Base-by-base conservation (phyloP, 2,888 invertebrate genomes). In the Macaria notata region DNA sequence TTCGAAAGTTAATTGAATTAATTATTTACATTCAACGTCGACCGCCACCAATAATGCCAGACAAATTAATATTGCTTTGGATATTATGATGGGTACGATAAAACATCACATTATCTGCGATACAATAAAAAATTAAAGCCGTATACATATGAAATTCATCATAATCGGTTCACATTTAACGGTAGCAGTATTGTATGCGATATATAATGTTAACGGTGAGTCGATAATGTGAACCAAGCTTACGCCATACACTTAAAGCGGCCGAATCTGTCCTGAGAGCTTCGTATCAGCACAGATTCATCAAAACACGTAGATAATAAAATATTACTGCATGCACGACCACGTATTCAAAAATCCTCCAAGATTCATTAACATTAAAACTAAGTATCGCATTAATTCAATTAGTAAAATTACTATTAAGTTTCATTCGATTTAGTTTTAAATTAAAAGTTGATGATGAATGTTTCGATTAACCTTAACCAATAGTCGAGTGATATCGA, bases 241-340 rank as follows among this genome's bases (percentile, higher is more conserved):
- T 79, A 79, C 80, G 76, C 86, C 88, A 80, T 87, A 90, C 88
- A 88, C 73, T 85, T 78, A 87, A 89, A 90, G 90, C 89, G 71
- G 68, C 69, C 62, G 75, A 84, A 84, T 77, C 74, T 70, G 76
- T 69, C 76, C 73, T 75, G 77, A 79, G 75, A 70, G 39, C 39
- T 4, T 4, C 61, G 66, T 69, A 66, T 77, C 77, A 77, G 81
- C 79, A 77, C 72, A 73, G 79, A 78, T 81, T 79, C 81, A 70
- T 72, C 76, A 75, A 77, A 82, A 79, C 81, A 89, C 84, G 79
- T 85, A 73, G 79, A 72, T 77, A 81, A 80, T 39, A 7, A 67
- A 81, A 81, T 75, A 78, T 75, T 83, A 86, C 82, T 80, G 86
- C 90, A 90, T 90, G 90, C 90, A 90, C 81, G 83, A 84, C 79